Percentiles rank a stretch among this genome's conserved stretches.
Evolutionary conservation across 2,113 vertebrate genomes (phyloP).

Genomic region (Coturnix japonica): DNA sequence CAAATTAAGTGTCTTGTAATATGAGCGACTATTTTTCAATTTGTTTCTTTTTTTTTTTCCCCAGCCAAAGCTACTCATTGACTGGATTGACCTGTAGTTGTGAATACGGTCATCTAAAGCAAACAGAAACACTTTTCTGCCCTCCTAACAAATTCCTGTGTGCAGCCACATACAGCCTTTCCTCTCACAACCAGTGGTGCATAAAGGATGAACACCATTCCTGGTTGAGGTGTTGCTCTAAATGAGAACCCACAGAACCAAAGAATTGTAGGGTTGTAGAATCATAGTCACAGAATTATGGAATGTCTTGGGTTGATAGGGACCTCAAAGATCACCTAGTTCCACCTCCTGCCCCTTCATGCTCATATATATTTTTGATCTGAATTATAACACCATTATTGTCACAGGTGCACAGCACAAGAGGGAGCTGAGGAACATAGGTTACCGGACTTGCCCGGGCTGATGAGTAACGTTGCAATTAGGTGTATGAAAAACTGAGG

Average conservation of each 20-base stretch:
- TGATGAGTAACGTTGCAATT: background rate
- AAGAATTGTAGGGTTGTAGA: too few relatives aligned
- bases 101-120: background rate
- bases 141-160: slow-evolving; percentile 13
- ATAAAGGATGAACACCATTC: background rate
- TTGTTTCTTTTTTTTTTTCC: background rate
- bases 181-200: background rate
- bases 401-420: background rate
- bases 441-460: fast-evolving
- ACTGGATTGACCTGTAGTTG: background rate
- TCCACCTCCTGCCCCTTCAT: too few relatives aligned
- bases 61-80: background rate
- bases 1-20: background rate
- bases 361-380: background rate
- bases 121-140: background rate
- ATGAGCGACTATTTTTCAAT: background rate
- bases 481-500: background rate
- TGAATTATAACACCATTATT: background rate
- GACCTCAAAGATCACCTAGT: too few relatives aligned
- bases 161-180: background rate
- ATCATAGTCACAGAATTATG: too few relatives aligned
- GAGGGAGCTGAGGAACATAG: background rate
- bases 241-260: background rate
- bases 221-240: background rate
- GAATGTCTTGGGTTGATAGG: too few relatives aligned